Evolutionary conservation across 2,888 invertebrate genomes (phyloP).

Genomic region (Drosophila borealis): DNA sequence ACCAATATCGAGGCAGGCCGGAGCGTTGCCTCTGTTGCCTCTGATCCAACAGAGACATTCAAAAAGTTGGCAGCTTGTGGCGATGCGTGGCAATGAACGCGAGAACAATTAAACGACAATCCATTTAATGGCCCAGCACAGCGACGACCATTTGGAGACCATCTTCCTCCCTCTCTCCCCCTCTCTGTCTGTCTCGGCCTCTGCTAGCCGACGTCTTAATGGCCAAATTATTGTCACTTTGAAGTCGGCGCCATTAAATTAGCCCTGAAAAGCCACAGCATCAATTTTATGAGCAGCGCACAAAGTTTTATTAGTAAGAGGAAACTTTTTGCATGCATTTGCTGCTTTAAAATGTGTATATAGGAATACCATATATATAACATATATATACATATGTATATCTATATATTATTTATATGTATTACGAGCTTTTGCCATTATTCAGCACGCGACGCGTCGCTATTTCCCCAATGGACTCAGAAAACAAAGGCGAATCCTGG

Average conservation of each 20-base stretch:
- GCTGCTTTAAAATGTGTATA: not conserved
- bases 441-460: conserved; percentile 35
- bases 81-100: conserved; percentile 60
- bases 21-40: not conserved
- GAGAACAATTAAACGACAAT: conserved; percentile 77
- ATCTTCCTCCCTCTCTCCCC: not conserved
- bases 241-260: conserved; percentile 74
- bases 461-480: conserved; percentile 29
- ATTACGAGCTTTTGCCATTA: conserved; percentile 32
- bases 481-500: conserved; percentile 38
- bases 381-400: not conserved
- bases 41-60: conserved; percentile 53
- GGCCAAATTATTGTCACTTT: conserved; percentile 76
- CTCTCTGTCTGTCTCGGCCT: not conserved
- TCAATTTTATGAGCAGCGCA: conserved; percentile 27
- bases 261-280: conserved; percentile 15
- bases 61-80: conserved; percentile 60
- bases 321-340: conserved; percentile 2
- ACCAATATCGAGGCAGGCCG: conserved; percentile 29
- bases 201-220: conserved; percentile 49
- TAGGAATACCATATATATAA: not conserved
- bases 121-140: conserved; percentile 65
- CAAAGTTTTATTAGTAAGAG: conserved; percentile 9
- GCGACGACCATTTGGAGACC: conserved; percentile 13
- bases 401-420: conserved; percentile 6